Percentiles rank a stretch among this genome's conserved stretches.
Conservation (phyloP, 2,797 vertebrate genomes). For the Sebastes hopkinsi region DNA sequence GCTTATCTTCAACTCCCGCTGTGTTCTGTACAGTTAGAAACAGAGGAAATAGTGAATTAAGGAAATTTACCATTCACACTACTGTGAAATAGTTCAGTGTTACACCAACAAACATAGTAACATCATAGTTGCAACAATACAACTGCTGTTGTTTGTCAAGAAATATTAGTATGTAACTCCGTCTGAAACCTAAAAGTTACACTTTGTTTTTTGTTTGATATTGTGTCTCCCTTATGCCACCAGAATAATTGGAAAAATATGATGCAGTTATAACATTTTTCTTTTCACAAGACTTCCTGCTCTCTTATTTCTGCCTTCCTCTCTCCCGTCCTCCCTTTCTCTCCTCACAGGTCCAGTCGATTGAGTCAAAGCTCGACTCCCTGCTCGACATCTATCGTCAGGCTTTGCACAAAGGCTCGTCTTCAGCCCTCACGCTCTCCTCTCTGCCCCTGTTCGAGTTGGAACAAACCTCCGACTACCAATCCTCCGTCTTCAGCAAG, state of each 20-base stretch:
- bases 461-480: slow-evolving; percentile 96
- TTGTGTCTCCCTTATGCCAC: neutral
- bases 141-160: neutral
- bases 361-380: slow-evolving; percentile 96
- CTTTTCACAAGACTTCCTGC: neutral
- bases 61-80: neutral
- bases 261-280: neutral
- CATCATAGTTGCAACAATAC: neutral
- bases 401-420: slow-evolving; percentile 92
- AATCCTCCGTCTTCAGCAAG: slow-evolving; percentile 90
- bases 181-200: neutral
- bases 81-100: neutral
- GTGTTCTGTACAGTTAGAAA: neutral
- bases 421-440: slow-evolving; percentile 90
- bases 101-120: neutral
- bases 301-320: neutral
- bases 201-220: neutral
- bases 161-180: neutral
- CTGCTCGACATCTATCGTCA: slow-evolving; percentile 96
- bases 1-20: neutral
- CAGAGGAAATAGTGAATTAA: neutral
- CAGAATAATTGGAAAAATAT: neutral
- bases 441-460: slow-evolving; percentile 93
- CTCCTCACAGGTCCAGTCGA: slow-evolving; percentile 91
- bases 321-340: neutral